phyloP scores from a whole-genome alignment of 1,140 invertebrate species.

The Zaprionus inermis region DNA sequence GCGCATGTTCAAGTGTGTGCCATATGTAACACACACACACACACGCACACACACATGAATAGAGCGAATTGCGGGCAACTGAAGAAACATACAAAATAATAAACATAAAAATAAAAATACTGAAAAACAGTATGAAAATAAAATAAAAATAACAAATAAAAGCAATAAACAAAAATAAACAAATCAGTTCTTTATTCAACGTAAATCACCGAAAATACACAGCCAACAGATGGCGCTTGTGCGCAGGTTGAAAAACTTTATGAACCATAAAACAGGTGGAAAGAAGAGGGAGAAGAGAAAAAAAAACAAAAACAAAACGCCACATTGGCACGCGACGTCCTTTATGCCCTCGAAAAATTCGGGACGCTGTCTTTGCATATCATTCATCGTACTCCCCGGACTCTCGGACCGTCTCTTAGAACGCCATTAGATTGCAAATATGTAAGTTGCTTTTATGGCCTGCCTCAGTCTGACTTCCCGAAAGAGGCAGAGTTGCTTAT shows the following conservation, averaged over 20 bases:
- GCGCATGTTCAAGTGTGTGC: slow-evolving; percentile 34
- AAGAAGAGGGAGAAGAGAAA: background rate
- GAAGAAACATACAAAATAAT: slow-evolving; percentile 31
- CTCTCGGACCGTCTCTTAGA: slow-evolving; percentile 35
- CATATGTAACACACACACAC: slow-evolving; percentile 41
- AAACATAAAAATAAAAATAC: slow-evolving; percentile 40
- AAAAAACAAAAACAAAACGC: slow-evolving; percentile 26
- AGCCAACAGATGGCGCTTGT: slow-evolving; percentile 47
- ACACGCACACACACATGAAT: slow-evolving; percentile 19
- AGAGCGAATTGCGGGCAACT: slow-evolving; percentile 17
- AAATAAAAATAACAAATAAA: slow-evolving; percentile 24
- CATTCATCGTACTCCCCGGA: slow-evolving; percentile 29
- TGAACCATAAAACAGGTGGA: slow-evolving; percentile 49
- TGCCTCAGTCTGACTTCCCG: background rate
- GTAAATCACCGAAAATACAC: slow-evolving; percentile 14
- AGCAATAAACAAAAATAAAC: slow-evolving; percentile 20
- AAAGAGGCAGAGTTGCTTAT: background rate
- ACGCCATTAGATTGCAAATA: slow-evolving; percentile 58
- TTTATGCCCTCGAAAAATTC: slow-evolving; percentile 17
- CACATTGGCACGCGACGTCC: slow-evolving; percentile 39
- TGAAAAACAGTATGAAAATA: slow-evolving; percentile 11
- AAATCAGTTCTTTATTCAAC: slow-evolving; percentile 39
- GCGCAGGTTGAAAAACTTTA: slow-evolving; percentile 40
- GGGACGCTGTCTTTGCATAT: slow-evolving; percentile 39
- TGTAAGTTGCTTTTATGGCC: slow-evolving; percentile 40